phyloP scores from a whole-genome alignment of 2,888 invertebrate species.

The Chironomus tentans region DNA sequence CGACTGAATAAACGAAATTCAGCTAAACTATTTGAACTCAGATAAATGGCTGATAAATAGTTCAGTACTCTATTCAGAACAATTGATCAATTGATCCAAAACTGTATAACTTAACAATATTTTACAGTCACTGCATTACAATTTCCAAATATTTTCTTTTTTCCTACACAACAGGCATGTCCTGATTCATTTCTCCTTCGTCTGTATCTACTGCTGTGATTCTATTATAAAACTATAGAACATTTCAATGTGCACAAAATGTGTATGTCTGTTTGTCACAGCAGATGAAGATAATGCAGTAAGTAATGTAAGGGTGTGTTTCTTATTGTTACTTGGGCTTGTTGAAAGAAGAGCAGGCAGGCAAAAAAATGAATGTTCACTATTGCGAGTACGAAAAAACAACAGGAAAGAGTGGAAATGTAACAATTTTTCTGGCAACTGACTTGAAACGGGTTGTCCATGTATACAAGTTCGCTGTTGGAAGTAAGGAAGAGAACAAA shows the following conservation, averaged over 20 bases:
- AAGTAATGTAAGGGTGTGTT: neutral
- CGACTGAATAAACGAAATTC: no score
- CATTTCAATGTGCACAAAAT: no score
- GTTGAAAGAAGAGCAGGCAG: neutral
- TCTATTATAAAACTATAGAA: no score
- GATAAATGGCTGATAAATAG: no score
- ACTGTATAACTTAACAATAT: neutral
- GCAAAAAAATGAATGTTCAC: neutral
- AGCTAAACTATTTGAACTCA: no score
- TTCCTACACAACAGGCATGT: no score
- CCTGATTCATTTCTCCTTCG: neutral
- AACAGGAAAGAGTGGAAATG: constrained; percentile 17
- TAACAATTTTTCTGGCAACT: constrained; percentile 23
- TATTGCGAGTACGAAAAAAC: neutral
- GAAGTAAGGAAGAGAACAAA: neutral
- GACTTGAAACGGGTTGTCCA: neutral
- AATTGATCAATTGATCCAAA: no score
- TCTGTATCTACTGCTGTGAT: neutral
- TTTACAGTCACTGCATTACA: neutral
- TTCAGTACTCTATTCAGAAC: no score
- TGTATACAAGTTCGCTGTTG: neutral
- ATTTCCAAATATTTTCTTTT: no score
- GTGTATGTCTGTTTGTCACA: neutral
- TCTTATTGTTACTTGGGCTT: neutral
- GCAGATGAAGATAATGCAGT: constrained; percentile 17